Conservation (phyloP, 2,888 invertebrate species). For the Sphinx pinastri region DNA sequence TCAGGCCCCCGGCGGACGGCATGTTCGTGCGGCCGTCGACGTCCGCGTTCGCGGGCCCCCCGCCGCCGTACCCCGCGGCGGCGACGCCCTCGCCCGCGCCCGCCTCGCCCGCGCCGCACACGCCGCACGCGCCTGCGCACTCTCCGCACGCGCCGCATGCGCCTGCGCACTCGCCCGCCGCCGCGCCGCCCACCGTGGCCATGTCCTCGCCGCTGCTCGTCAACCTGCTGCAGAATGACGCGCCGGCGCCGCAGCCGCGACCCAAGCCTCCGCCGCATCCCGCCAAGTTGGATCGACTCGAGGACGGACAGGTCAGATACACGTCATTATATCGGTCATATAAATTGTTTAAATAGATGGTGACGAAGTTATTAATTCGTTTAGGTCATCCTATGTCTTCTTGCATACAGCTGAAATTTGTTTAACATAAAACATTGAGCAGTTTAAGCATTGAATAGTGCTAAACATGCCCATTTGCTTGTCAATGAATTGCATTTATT, state of each 20-base stretch:
- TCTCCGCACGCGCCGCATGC: conserved; percentile 40
- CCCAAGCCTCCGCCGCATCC: conserved; percentile 66
- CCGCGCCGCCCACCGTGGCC: conserved; percentile 83
- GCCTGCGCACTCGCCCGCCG: conserved; percentile 44
- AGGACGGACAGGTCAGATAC: conserved; percentile 67
- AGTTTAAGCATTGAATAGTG: too few species aligned
- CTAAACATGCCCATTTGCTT: too few species aligned
- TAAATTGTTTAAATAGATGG: too few species aligned
- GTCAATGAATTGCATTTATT: neutral
- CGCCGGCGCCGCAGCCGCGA: conserved; percentile 68
- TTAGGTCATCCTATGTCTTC: too few species aligned
- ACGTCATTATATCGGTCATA: too few species aligned
- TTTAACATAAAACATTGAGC: too few species aligned
- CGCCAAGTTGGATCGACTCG: conserved; percentile 69
- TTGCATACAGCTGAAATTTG: too few species aligned
- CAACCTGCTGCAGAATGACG: conserved; percentile 95
- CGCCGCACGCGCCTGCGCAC: conserved; percentile 37
- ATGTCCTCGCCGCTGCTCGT: conserved; percentile 95
- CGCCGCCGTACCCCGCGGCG: conserved; percentile 64
- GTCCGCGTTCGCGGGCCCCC: conserved; percentile 68
- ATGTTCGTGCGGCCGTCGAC: conserved; percentile 62
- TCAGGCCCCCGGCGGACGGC: conserved; percentile 49
- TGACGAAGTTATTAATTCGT: too few species aligned
- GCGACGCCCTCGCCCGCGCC: conserved; percentile 38
- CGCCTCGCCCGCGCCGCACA: conserved; percentile 30